Base-by-base conservation (phyloP, 2,113 vertebrate species). In the Gymnogyps californianus region DNA sequence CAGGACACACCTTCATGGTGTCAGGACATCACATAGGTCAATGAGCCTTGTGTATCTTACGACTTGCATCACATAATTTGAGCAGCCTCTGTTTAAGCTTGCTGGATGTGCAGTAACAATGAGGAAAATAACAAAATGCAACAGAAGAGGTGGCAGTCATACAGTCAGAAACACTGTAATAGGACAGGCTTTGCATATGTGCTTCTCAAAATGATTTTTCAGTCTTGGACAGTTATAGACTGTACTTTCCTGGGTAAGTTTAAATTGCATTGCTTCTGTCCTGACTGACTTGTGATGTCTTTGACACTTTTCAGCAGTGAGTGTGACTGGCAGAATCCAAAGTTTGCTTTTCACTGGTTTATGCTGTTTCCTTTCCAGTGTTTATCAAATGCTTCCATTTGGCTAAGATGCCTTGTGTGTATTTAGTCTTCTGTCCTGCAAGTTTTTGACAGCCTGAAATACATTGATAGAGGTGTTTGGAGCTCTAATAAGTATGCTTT, bases 31-130 rank as follows among this genome's bases (percentile, higher is more conserved):
- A 13, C 25, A 14, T 4, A 46, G 25, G 29, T 52, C 55, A 72
- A 1, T 57, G 10, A 29, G 10, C 29, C 26, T 61, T 12, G 0
- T 22, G 32, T n/a, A 5, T 44, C 32, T 66, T 59, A 31, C 1
- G 10, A n/a, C 14, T 58, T 38, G 4, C 4, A 44, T 71, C 19
- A 38, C 31, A 7, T 61, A 65, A 54, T 58, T 77, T 31, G 49
- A 8, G 15, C 14, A n/a, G 10, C n/a, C 32, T 85, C 22, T 71
- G 13, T 40, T 89, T 80, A 11, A 36, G 25, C 49, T 64, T 67
- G 10, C 38, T 88, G 36, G 38, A 25, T 29, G 38, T 75, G 74
- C 29, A 58, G 38, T 31, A 64, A 31, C 24, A 75, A 58, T 29
- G 31, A 88, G 31, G 38, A 65, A 84, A 89, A 76, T 14, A 46